Evolutionary conservation across 2,888 invertebrate genomes (phyloP).

Genomic region (Diplazon laetatorius): DNA sequence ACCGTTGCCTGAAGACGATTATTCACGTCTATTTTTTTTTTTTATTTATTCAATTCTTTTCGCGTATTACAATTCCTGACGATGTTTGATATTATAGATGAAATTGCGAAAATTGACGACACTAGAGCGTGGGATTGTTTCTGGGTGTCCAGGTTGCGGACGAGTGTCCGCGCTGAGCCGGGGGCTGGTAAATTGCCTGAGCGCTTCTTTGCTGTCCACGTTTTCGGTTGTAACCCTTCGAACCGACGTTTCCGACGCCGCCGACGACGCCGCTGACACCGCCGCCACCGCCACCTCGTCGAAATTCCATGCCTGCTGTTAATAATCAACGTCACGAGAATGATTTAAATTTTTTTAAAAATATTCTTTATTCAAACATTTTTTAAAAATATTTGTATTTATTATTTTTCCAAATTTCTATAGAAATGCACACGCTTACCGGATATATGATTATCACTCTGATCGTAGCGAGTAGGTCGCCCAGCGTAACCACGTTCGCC

Average conservation of each 20-base stretch:
- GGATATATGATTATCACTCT: slow-evolving; percentile 74
- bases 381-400: too few species aligned
- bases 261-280: slow-evolving; percentile 69
- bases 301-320: slow-evolving; percentile 75
- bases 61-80: slow-evolving; percentile 4
- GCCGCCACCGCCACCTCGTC: slow-evolving; percentile 73
- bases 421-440: slow-evolving; percentile 65
- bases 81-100: not conserved
- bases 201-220: slow-evolving; percentile 77
- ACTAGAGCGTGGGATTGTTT: slow-evolving; percentile 71
- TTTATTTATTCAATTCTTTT: too few species aligned
- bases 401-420: too few species aligned
- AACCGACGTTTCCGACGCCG: slow-evolving; percentile 62
- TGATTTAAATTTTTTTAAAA: too few species aligned
- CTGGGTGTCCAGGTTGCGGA: slow-evolving; percentile 61
- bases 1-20: slow-evolving; percentile 8
- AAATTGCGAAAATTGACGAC: slow-evolving; percentile 47
- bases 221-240: slow-evolving; percentile 72
- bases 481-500: slow-evolving; percentile 75
- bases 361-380: too few species aligned
- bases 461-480: slow-evolving; percentile 77
- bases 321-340: not conserved
- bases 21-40: not conserved
- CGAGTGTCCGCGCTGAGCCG: slow-evolving; percentile 76
- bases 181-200: slow-evolving; percentile 81